Base-by-base conservation (phyloP, 2,888 invertebrate genomes). In the Pachymerium ferrugineum region DNA sequence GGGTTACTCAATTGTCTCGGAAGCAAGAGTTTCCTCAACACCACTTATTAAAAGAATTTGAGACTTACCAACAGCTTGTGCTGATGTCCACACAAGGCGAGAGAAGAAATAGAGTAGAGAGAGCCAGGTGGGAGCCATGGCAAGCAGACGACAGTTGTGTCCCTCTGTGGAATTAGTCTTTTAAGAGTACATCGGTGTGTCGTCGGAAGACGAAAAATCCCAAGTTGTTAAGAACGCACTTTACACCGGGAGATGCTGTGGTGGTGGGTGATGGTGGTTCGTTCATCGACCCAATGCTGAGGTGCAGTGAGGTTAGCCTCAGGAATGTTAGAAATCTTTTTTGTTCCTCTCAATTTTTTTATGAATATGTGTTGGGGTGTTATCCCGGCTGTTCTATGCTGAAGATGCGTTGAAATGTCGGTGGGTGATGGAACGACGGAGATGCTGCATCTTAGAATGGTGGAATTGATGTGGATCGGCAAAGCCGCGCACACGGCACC, bases 311-410 rank as follows among this genome's bases (percentile, higher is more conserved):
- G 47, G 47, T 47, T 47, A 47, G 47, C 47, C 47, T 47, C 47
- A 47, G 47, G 47, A 47, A 47, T 47, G 47, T 47, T 47, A 47
- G 47, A 47, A 47, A 47, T 47, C 47, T 47, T 47, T 47, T 47
- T 47, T 47, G 2, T n/a, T n/a, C 38, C 38, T 38, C 38, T 38
- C 3, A 3, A n/a, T 12, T 6, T 38, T 38, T 38, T 38, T 38
- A n/a, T 8, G 5, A 12, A 3, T 8, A 2, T 19, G n/a, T 47
- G 1, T 47, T 47, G n/a, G n/a, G n/a, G n/a, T n/a, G n/a, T n/a
- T n/a, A n/a, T n/a, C n/a, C n/a, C n/a, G n/a, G n/a, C n/a, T n/a
- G n/a, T n/a, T n/a, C n/a, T n/a, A n/a, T n/a, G n/a, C n/a, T n/a
- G n/a, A n/a, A n/a, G n/a, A n/a, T n/a, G 38, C 38, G 8, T 12